A percentile compares a stretch with the other conserved stretches of the same genome.
phyloP scores from a whole-genome alignment of 2,888 invertebrate species.

The Drosophila lutescens region DNA sequence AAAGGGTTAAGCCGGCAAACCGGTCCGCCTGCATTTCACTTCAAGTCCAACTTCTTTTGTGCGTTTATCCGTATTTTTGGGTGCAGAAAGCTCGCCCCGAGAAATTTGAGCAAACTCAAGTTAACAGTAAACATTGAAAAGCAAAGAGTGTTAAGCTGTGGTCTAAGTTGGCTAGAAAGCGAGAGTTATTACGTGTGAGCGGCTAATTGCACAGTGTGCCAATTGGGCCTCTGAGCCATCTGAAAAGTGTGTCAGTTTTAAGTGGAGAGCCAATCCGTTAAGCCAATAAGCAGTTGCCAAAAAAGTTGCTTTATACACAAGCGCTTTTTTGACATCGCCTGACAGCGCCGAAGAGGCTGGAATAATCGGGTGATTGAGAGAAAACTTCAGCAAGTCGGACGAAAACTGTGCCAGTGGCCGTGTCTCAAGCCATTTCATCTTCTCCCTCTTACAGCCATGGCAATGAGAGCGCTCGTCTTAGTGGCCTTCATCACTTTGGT shows the following conservation, averaged over 20 bases:
- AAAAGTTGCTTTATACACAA: constrained; percentile 29
- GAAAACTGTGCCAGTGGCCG: constrained; percentile 48
- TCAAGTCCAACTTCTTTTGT: constrained; percentile 19
- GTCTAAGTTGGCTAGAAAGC: constrained; percentile 56
- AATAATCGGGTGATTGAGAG: constrained; percentile 51
- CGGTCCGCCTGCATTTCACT: constrained; percentile 71
- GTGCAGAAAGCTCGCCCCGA: constrained; percentile 56
- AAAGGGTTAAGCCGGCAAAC: constrained; percentile 58
- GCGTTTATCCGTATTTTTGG: constrained; percentile 30
- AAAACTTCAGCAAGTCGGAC: constrained; percentile 56
- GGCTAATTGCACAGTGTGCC: constrained; percentile 57
- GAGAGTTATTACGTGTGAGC: constrained; percentile 74
- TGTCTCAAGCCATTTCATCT: constrained; percentile 55
- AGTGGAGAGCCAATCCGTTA: constrained; percentile 46
- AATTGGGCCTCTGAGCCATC: constrained; percentile 20
- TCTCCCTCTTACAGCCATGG: constrained; percentile 73
- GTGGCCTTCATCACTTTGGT: constrained; percentile 84
- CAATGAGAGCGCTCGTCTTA: constrained; percentile 74
- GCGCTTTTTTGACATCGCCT: constrained; percentile 26
- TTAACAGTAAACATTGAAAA: constrained; percentile 29
- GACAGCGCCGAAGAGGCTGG: constrained; percentile 45
- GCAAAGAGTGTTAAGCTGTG: constrained; percentile 19
- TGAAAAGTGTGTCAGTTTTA: constrained; percentile 58
- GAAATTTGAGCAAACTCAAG: constrained; percentile 43
- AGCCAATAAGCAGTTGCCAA: constrained; percentile 57